These are phyloP conservation scores for Drosophila ananassae DNA, from an alignment of 1,140 invertebrate genomes.

Conservation along the genomic window DNA sequence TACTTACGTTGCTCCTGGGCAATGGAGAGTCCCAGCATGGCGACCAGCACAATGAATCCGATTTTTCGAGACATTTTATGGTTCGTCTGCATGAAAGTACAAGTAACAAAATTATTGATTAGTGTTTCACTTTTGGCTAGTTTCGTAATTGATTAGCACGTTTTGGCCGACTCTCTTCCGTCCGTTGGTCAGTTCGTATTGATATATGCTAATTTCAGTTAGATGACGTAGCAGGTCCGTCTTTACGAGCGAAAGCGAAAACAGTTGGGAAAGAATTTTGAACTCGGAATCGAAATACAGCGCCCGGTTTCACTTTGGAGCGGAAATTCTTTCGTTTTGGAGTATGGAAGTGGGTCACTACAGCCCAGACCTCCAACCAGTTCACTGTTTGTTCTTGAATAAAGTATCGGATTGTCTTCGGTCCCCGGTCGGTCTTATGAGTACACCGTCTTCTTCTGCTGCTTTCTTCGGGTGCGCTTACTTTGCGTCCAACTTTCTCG, in stretches of 20 bases:
- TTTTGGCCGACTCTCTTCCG: slow-evolving; percentile 17
- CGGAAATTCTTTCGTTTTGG: slow-evolving; percentile 61
- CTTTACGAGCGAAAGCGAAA: slow-evolving; percentile 68
- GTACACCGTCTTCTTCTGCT: slow-evolving; percentile 13
- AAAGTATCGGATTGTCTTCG: slow-evolving; percentile 55
- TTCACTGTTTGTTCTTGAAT: slow-evolving; percentile 65
- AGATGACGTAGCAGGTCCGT: slow-evolving; percentile 46
- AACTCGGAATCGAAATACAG: slow-evolving; percentile 10
- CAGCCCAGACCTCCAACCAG: slow-evolving; percentile 49
- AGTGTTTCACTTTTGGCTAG: slow-evolving; percentile 67
- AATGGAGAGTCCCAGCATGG: slow-evolving; percentile 45
- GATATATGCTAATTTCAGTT: slow-evolving; percentile 64
- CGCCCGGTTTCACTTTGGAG: slow-evolving; percentile 42
- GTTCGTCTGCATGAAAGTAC: slow-evolving; percentile 67
- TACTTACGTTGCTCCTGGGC: slow-evolving; percentile 75
- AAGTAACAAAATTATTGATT: slow-evolving; percentile 55
- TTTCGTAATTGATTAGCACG: slow-evolving; percentile 80
- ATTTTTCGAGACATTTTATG: slow-evolving; percentile 53
- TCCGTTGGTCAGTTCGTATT: slow-evolving; percentile 2
- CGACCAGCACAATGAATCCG: slow-evolving; percentile 58
- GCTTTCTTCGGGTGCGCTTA: slow-evolving; percentile 63
- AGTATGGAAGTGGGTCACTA: slow-evolving; percentile 56
- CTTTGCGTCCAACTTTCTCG: slow-evolving; percentile 82
- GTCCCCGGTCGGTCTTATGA: slow-evolving; percentile 12
- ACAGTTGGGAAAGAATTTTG: slow-evolving; percentile 52